Conservation (phyloP, 2,797 vertebrate species). For the Poeciliopsis turneri region DNA sequence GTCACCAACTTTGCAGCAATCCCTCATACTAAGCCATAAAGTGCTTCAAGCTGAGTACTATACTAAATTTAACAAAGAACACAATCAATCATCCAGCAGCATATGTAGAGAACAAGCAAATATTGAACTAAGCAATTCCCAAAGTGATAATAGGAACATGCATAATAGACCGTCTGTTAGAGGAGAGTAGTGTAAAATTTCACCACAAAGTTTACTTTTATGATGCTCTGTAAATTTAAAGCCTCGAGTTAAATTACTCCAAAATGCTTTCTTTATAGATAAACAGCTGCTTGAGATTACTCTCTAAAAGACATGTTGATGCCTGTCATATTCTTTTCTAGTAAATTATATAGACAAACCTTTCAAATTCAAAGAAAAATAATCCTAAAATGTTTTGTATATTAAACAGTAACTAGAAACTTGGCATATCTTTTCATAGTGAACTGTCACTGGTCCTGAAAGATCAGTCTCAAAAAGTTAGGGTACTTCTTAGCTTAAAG, state of each 20-base stretch:
- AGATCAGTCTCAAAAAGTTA: neutral
- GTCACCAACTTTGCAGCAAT: neutral
- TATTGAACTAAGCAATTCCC: neutral
- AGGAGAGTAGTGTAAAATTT: neutral
- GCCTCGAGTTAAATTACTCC: too few species aligned
- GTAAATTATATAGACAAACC: neutral
- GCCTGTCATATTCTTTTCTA: neutral
- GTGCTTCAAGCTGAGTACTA: neutral
- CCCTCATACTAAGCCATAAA: neutral
- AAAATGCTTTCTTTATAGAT: too few species aligned
- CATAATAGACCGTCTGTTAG: neutral
- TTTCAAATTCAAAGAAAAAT: neutral
- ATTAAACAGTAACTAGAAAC: neutral
- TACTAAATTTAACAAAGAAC: neutral
- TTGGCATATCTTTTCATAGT: neutral
- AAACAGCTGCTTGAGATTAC: neutral
- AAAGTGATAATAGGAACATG: neutral
- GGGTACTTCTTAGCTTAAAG: neutral
- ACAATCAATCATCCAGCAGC: neutral
- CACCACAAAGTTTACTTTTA: neutral
- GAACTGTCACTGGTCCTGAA: conserved; percentile 77
- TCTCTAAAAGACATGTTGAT: neutral
- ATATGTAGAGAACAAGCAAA: neutral
- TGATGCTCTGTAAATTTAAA: neutral
- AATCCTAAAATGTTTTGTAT: neutral